Evolutionary conservation across 2,113 vertebrate species (phyloP).

Genomic region (Hydrolagus affinis): DNA sequence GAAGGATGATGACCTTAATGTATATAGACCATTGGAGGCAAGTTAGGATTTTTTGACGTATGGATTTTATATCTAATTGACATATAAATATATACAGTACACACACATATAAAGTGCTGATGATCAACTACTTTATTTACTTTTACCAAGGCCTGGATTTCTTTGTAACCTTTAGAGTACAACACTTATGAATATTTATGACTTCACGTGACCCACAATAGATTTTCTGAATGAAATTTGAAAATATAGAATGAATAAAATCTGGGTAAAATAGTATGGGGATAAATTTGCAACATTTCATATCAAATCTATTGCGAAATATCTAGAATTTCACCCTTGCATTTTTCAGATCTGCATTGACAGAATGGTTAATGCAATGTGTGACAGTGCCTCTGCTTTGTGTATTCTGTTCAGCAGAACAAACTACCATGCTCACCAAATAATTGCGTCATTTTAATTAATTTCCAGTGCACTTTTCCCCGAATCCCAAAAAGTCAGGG

Average conservation of each 20-base stretch:
- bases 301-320: too few relatives aligned
- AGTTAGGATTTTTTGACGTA: not conserved
- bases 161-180: not conserved
- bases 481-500: not conserved
- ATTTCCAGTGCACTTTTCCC: not conserved
- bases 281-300: too few relatives aligned
- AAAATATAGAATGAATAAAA: too few relatives aligned
- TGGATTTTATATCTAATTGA: too few relatives aligned
- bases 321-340: too few relatives aligned
- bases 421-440: not conserved
- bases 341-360: not conserved
- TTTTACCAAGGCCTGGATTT: not conserved
- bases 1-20: not conserved
- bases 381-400: not conserved
- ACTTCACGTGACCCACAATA: not conserved
- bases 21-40: not conserved
- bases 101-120: not conserved
- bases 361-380: conserved; percentile 22
- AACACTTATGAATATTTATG: not conserved
- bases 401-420: not conserved
- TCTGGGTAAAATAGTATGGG: too few relatives aligned
- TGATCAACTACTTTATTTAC: not conserved
- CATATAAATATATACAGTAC: too few relatives aligned
- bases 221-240: not conserved
- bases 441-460: conserved; percentile 12